Evolutionary conservation across 1,140 invertebrate species (phyloP).

Genomic region (Drosophila hydei): DNA sequence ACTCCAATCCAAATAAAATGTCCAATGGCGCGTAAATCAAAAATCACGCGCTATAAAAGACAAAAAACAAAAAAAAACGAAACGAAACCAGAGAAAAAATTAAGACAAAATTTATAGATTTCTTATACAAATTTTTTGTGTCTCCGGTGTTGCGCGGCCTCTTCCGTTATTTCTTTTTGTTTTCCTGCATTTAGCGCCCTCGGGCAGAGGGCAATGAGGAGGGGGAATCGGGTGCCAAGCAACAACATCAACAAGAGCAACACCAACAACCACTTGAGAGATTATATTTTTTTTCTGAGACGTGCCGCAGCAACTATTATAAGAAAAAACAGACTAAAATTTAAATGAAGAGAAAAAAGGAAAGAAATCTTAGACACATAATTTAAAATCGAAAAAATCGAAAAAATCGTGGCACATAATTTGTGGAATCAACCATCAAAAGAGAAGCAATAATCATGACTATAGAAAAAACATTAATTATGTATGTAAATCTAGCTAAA

Average conservation of each 20-base stretch:
- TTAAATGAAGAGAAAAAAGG: not conserved
- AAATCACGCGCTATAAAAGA: slow-evolving; percentile 67
- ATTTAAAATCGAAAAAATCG: not conserved
- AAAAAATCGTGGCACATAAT: slow-evolving; percentile 18
- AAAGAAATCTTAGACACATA: slow-evolving; percentile 2
- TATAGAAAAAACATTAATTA: slow-evolving; percentile 22
- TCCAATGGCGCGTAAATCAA: slow-evolving; percentile 78
- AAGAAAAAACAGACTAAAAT: slow-evolving; percentile 4
- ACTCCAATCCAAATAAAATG: slow-evolving; percentile 74
- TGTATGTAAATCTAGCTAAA: not conserved
- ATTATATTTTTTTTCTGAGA: slow-evolving; percentile 51
- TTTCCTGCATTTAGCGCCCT: slow-evolving; percentile 78
- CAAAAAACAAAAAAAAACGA: slow-evolving; percentile 45
- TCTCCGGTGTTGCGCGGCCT: slow-evolving; percentile 10
- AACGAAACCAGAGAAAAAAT: slow-evolving; percentile 50
- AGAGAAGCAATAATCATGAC: slow-evolving; percentile 13
- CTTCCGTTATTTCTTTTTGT: slow-evolving; percentile 35
- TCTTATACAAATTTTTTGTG: slow-evolving; percentile 43
- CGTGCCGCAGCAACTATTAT: slow-evolving; percentile 26
- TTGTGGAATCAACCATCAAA: slow-evolving; percentile 6
- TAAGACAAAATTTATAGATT: slow-evolving; percentile 66
- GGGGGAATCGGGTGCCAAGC: slow-evolving; percentile 1
- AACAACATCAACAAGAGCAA: slow-evolving; percentile 34
- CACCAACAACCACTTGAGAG: slow-evolving; percentile 65
- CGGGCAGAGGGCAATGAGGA: slow-evolving; percentile 35